These are phyloP conservation scores for Blastomussa wellsi DNA, from an alignment of 92 coral and sea anemone genomes.

Conservation along the genomic window DNA sequence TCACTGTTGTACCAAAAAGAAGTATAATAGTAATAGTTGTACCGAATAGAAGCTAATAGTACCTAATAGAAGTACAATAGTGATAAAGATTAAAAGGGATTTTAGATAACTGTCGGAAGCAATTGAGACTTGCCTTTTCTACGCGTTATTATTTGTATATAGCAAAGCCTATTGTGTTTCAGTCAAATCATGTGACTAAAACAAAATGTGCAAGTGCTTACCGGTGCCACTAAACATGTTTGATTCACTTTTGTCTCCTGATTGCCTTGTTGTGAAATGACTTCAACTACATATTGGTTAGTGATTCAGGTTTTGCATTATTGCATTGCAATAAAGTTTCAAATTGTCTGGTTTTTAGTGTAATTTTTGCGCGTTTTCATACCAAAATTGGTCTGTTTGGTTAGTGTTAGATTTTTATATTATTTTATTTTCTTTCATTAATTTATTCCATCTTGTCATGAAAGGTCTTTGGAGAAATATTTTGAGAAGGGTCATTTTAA, in stretches of 20 bases:
- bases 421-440: too few relatives aligned
- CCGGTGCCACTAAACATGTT: conserved; percentile 21
- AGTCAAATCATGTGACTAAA: conserved; percentile 30
- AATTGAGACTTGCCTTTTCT: conserved; percentile 21
- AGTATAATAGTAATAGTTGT: too few relatives aligned
- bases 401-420: too few relatives aligned
- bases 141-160: conserved; percentile 28
- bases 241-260: conserved; percentile 29
- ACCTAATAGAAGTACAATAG: too few relatives aligned
- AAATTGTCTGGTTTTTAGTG: too few relatives aligned
- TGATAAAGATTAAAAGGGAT: conserved; percentile 31
- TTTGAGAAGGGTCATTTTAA: too few relatives aligned
- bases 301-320: conserved; percentile 23
- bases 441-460: too few relatives aligned
- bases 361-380: too few relatives aligned
- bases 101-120: conserved; percentile 34
- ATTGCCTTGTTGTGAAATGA: conserved; percentile 31
- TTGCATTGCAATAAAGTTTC: too few relatives aligned
- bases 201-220: conserved; percentile 26
- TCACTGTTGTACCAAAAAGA: conserved; percentile 51
- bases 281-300: conserved; percentile 28
- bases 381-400: too few relatives aligned
- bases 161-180: conserved; percentile 32
- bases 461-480: too few relatives aligned
- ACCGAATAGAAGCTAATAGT: too few relatives aligned